Conservation (phyloP, 2,797 vertebrate species). For the Poecilia picta region DNA sequence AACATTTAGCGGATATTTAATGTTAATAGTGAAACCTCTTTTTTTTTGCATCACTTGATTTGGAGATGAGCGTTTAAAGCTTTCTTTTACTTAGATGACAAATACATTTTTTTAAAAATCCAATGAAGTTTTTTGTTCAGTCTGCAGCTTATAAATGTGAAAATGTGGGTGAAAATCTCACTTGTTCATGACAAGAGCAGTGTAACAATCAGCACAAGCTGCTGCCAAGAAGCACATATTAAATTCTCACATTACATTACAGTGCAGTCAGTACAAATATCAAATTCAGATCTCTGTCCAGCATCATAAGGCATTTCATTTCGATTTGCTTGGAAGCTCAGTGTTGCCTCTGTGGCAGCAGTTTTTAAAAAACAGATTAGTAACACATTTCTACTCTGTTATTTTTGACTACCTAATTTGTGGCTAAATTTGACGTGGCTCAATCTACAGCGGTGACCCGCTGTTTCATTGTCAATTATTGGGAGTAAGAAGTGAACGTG, state of each 20-base stretch:
- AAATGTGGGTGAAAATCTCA: neutral
- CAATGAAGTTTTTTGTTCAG: neutral
- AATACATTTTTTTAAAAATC: neutral
- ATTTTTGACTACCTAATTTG: slow-evolving; percentile 45
- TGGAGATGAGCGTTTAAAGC: neutral
- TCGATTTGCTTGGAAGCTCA: neutral
- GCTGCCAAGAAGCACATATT: slow-evolving; percentile 7
- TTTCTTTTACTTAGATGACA: neutral
- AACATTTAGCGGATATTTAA: neutral
- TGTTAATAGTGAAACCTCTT: neutral
- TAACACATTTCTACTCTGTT: slow-evolving; percentile 24
- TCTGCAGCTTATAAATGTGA: neutral
- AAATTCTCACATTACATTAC: slow-evolving; percentile 29
- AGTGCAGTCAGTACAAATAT: slow-evolving; percentile 9
- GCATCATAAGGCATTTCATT: neutral
- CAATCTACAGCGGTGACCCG: slow-evolving; percentile 52
- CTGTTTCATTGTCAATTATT: slow-evolving; percentile 71
- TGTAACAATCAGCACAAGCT: slow-evolving; percentile 2
- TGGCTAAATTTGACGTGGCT: slow-evolving; percentile 51
- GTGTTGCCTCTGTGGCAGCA: neutral
- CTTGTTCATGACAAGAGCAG: neutral
- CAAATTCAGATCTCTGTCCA: slow-evolving; percentile 14
- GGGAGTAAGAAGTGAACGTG: slow-evolving; percentile 65
- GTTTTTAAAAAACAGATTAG: slow-evolving; percentile 16
- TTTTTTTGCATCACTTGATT: neutral